Conservation (phyloP, 2,888 invertebrate species). For the Geotrupes spiniger region DNA sequence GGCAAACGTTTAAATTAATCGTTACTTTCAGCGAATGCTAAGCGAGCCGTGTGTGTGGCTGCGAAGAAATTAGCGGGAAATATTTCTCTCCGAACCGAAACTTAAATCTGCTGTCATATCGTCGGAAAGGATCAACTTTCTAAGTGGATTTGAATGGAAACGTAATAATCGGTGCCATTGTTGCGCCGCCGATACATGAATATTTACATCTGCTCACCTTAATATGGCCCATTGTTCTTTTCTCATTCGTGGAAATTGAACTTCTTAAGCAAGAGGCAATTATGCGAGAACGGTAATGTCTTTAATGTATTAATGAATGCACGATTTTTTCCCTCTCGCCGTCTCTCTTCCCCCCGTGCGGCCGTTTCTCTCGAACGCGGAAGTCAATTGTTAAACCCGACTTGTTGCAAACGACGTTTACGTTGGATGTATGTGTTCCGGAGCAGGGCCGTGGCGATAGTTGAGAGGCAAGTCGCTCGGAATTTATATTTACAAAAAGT, state of each 20-base stretch:
- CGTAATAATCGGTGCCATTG: slow-evolving; percentile 38
- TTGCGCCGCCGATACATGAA: slow-evolving; percentile 35
- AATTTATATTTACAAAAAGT: too few relatives aligned
- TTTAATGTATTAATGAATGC: slow-evolving; percentile 18
- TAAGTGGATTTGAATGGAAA: slow-evolving; percentile 33
- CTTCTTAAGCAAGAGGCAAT: slow-evolving; percentile 32
- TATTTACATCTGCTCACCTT: slow-evolving; percentile 40
- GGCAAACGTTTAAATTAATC: too few relatives aligned
- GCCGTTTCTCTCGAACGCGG: too few relatives aligned
- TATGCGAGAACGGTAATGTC: slow-evolving; percentile 31
- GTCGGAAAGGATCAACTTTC: slow-evolving; percentile 33
- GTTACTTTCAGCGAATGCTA: too few relatives aligned
- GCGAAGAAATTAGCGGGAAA: slow-evolving; percentile 21
- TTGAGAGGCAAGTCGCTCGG: too few relatives aligned
- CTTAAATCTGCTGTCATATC: slow-evolving; percentile 25
- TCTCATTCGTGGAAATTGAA: slow-evolving; percentile 34
- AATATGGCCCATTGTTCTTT: slow-evolving; percentile 38
- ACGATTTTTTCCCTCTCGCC: slow-evolving; percentile 7
- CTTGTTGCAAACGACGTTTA: too few relatives aligned
- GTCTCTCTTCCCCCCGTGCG: too few relatives aligned
- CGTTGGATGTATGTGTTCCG: too few relatives aligned
- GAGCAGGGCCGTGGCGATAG: too few relatives aligned
- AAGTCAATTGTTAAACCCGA: too few relatives aligned
- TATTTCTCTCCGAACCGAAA: slow-evolving; percentile 27
- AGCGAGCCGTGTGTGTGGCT: too few relatives aligned